Percentiles rank a stretch among this genome's conserved stretches.
phyloP scores from a whole-genome alignment of 2,113 vertebrate genomes.

The Spermophilus dauricus region DNA sequence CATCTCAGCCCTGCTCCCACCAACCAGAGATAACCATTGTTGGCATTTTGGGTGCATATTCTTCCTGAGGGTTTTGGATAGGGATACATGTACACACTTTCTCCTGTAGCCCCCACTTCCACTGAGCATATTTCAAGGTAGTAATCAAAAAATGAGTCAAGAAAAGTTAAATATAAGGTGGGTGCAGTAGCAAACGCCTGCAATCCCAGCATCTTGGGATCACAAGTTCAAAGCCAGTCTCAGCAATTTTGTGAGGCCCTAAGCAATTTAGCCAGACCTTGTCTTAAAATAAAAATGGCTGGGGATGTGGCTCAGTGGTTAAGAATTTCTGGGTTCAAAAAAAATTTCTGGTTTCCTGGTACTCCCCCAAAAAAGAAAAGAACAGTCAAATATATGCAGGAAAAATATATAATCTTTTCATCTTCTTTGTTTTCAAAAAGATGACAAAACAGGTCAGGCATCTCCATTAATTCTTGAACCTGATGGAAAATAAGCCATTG shows the following conservation, averaged over 20 bases:
- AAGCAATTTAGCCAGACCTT: no score
- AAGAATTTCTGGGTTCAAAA: no score
- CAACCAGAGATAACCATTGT: neutral
- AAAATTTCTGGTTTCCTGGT: no score
- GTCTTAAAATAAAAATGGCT: no score
- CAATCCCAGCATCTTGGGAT: no score
- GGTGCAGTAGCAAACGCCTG: no score
- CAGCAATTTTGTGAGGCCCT: no score
- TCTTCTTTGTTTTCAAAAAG: slow-evolving; percentile 22
- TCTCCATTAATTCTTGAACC: neutral
- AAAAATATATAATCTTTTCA: neutral
- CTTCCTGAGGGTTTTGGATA: neutral
- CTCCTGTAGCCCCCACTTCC: neutral
- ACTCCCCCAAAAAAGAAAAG: neutral
- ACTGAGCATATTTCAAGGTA: neutral
- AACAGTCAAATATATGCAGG: neutral
- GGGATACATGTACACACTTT: neutral
- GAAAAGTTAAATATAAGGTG: neutral
- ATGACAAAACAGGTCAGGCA: neutral
- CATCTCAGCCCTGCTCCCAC: neutral
- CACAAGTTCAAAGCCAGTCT: no score
- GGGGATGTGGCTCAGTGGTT: no score
- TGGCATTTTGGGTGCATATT: neutral
- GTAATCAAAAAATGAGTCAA: neutral
- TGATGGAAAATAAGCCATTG: neutral